Conservation (phyloP, 1,140 invertebrate genomes). For the Chrysopa pallens region DNA sequence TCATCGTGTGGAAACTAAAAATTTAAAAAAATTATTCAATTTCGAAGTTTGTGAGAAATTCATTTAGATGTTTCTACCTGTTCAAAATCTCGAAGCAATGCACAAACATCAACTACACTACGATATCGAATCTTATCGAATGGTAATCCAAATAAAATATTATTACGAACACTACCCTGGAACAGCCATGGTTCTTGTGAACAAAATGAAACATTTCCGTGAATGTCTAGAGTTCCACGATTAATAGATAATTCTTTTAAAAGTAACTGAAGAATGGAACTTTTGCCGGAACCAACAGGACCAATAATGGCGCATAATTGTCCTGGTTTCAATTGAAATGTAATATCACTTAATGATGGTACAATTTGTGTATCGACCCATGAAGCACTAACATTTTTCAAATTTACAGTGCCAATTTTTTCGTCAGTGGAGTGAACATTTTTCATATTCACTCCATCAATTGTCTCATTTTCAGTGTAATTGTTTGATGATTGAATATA, state of each 20-base stretch:
- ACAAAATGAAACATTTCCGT: constrained; percentile 46
- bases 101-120: constrained; percentile 38
- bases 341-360: constrained; percentile 40
- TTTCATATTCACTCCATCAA: constrained; percentile 11
- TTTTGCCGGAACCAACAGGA: constrained; percentile 64
- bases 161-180: constrained; percentile 43
- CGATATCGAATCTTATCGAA: constrained; percentile 42
- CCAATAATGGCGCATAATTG: constrained; percentile 57
- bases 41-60: too few species aligned
- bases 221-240: constrained; percentile 37
- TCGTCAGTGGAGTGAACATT: constrained; percentile 8
- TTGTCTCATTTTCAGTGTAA: constrained; percentile 24
- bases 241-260: constrained; percentile 45
- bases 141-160: constrained; percentile 59
- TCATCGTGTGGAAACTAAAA: constrained; percentile 37
- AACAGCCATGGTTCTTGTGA: constrained; percentile 67
- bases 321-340: constrained; percentile 34
- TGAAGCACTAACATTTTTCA: constrained; percentile 33
- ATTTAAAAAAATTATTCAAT: too few species aligned
- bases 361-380: constrained; percentile 37
- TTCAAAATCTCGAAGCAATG: constrained; percentile 50
- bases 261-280: constrained; percentile 53
- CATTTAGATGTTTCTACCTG: constrained; percentile 2
- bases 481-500: neutral
- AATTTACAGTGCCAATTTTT: constrained; percentile 19